A percentile compares a stretch with the other conserved stretches of the same genome.
phyloP scores from a whole-genome alignment of 2,797 vertebrate genomes.

The Cyprinodon diabolis region DNA sequence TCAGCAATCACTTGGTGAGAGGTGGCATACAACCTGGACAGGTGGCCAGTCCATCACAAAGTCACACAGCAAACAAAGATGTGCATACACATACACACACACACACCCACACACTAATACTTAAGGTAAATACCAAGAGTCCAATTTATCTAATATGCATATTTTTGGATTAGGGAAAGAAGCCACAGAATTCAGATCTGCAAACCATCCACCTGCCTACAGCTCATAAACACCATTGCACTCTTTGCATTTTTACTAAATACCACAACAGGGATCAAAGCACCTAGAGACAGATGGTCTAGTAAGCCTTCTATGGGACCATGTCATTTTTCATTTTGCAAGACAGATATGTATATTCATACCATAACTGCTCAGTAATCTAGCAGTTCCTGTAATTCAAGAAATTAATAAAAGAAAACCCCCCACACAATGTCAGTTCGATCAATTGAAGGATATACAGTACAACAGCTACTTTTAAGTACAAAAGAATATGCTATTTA shows the following conservation, averaged over 20 bases:
- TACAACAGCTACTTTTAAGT: background rate
- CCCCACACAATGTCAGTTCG: background rate
- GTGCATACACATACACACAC: background rate
- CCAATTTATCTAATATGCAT: background rate
- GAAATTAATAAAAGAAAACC: background rate
- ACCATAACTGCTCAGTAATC: background rate
- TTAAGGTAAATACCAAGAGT: background rate
- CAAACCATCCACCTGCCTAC: background rate
- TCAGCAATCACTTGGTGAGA: background rate
- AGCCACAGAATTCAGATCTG: background rate
- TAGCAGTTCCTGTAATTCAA: background rate
- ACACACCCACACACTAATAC: background rate
- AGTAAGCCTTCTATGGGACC: background rate
- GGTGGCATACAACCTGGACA: background rate
- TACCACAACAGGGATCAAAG: conserved; percentile 5
- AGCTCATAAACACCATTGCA: background rate
- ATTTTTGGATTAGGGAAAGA: background rate
- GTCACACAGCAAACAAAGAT: background rate
- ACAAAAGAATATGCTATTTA: background rate
- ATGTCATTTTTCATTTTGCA: background rate
- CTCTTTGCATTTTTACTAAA: background rate
- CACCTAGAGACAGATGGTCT: conserved; percentile 2
- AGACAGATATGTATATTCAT: background rate
- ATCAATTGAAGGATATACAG: background rate
- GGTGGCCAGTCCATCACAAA: background rate